These are phyloP conservation scores for Phenganax stokvisi DNA, from an alignment of 92 coral and sea anemone genomes.

Conservation along the genomic window DNA sequence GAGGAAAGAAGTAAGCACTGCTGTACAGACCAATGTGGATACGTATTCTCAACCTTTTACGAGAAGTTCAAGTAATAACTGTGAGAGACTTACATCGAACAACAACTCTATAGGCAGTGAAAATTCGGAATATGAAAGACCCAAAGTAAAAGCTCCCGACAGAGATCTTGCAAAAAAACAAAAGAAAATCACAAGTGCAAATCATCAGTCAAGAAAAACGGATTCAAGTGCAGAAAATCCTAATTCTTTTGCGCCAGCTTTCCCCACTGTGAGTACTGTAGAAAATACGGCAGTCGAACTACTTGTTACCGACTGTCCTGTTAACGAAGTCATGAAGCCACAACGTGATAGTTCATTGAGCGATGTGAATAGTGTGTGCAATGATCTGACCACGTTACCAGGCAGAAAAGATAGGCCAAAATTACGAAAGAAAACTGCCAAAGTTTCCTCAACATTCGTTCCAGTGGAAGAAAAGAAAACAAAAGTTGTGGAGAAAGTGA, in stretches of 20 bases:
- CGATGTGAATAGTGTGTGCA: slow-evolving; percentile 29
- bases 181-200: slow-evolving; percentile 26
- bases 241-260: neutral
- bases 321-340: slow-evolving; percentile 4
- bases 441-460: slow-evolving; percentile 19
- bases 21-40: neutral
- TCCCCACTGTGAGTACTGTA: neutral
- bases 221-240: slow-evolving; percentile 19
- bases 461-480: slow-evolving; percentile 22
- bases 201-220: slow-evolving; percentile 21
- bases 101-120: slow-evolving; percentile 27
- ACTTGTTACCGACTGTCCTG: slow-evolving; percentile 22
- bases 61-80: slow-evolving; percentile 35
- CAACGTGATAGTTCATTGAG: slow-evolving; percentile 33
- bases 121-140: slow-evolving; percentile 19
- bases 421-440: slow-evolving; percentile 42
- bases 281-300: slow-evolving; percentile 11
- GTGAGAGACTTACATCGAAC: slow-evolving; percentile 23
- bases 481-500: slow-evolving; percentile 30
- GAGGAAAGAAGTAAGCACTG: slow-evolving; percentile 13
- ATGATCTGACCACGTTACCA: slow-evolving; percentile 43
- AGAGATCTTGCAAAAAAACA: slow-evolving; percentile 33
- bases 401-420: slow-evolving; percentile 46
- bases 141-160: slow-evolving; percentile 23
- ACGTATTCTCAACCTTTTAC: slow-evolving; percentile 1